phyloP scores from a whole-genome alignment of 1,140 invertebrate species.

The Drosophila virilis region DNA sequence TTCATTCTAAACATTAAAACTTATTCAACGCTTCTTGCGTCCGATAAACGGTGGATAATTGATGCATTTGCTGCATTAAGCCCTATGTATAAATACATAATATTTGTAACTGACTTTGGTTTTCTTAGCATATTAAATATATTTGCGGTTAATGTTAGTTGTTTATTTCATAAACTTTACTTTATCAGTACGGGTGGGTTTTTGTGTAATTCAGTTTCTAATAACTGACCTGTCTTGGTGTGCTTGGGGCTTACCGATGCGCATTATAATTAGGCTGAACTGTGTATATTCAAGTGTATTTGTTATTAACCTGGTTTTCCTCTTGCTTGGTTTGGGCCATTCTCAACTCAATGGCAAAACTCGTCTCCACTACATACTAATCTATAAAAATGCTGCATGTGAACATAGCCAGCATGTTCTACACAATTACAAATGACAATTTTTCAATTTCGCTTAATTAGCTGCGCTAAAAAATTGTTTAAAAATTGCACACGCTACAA shows the following conservation, averaged over 20 bases:
- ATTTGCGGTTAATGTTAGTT: constrained; percentile 14
- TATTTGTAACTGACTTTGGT: constrained; percentile 37
- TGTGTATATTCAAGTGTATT: constrained; percentile 40
- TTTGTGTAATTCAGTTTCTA: constrained; percentile 32
- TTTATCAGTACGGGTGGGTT: constrained; percentile 58
- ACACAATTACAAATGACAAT: constrained; percentile 47
- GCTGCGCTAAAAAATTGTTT: constrained; percentile 62
- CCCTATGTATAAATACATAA: constrained; percentile 21
- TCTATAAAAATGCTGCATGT: constrained; percentile 61
- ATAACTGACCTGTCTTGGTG: constrained; percentile 35
- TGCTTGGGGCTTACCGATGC: constrained; percentile 27
- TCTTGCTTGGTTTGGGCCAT: constrained; percentile 52
- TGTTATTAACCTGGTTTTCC: constrained; percentile 74
- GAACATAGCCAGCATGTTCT: constrained; percentile 53
- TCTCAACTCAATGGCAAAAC: constrained; percentile 33
- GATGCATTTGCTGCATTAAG: constrained; percentile 17
- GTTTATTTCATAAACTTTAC: constrained; percentile 41
- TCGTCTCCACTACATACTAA: constrained; percentile 31
- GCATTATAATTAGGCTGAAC: constrained; percentile 1
- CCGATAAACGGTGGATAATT: constrained; percentile 24
- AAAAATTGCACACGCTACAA: constrained; percentile 66
- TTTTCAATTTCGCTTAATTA: constrained; percentile 28
- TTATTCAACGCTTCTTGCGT: constrained; percentile 8
- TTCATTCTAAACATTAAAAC: constrained; percentile 31
- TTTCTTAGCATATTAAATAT: constrained; percentile 25